Base-by-base conservation (phyloP, 2,113 vertebrate species). In the Cynocephalus volans region DNA sequence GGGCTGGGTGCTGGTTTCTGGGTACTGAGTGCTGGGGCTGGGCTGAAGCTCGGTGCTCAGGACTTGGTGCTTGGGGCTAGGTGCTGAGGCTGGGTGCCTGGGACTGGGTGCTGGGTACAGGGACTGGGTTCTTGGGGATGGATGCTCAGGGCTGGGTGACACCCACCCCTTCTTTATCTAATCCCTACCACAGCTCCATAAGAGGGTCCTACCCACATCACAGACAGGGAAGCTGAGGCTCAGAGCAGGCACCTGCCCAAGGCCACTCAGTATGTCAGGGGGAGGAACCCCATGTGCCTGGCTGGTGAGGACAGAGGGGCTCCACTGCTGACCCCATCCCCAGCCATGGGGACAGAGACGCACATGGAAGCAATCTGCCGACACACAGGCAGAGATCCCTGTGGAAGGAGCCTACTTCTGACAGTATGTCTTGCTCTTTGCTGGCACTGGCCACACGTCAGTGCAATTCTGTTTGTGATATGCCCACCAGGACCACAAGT, bases 301-400 rank as follows among this genome's bases (percentile, higher is more conserved):
- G 6, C 11, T 60, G 36, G 54, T 23, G 4, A 0, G 24, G 36
- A 19, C 33, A 12, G 24, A 2, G 31, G 15, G 31, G 70, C 21
- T 6, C 23, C 0, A 3, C 52, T 41, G 12, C 79, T 60, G 64
- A 23, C 28, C 6, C 21, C n/a, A 14, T 14, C 54, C 17, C 56
- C 36, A 21, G 48, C 41, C 4, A 41, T 41, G 41, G 41, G 41
- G 41, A 41, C 41, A 41, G 41, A 41, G 41, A 41, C 41, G 41
- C 41, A 41, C 41, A 41, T 10, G 23, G 65, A 88, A 10, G 31
- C 3, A 6, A 4, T 5, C 6, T 73, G 36, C 19, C 36, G 17
- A 36, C 31, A 8, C n/a, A 5, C 3, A 0, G 0, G 0, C 6
- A 9, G 72, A 56, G 54, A 26, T 8, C 60, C 58, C 6, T 0